phyloP scores from a whole-genome alignment of 2,113 vertebrate genomes.

The Nannobrachium achirus region DNA sequence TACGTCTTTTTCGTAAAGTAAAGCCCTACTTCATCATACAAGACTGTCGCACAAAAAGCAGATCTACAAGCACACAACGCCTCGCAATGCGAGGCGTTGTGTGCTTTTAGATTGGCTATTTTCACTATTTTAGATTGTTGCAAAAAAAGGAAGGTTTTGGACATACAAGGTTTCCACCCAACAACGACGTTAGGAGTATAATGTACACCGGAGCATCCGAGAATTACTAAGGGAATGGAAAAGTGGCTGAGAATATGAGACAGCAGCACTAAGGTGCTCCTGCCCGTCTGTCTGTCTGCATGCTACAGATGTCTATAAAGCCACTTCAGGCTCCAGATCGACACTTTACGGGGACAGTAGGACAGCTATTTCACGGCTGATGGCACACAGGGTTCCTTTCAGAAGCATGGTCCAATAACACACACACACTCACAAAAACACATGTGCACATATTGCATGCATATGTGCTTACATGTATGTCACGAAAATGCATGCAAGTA shows the following conservation, averaged over 20 bases:
- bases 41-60: no score
- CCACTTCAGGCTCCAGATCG: conserved; percentile 28
- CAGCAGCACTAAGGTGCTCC: background rate
- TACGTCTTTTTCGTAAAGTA: no score
- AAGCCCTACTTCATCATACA: no score
- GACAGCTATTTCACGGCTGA: conserved; percentile 26
- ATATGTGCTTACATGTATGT: background rate
- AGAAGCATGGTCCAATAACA: conserved; percentile 1
- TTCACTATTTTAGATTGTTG: no score
- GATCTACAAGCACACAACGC: no score
- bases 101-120: no score
- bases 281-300: background rate
- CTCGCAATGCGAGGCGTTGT: no score
- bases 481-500: background rate
- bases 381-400: conserved; percentile 18
- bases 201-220: background rate
- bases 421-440: background rate
- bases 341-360: conserved; percentile 26
- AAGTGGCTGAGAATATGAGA: background rate
- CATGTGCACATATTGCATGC: background rate
- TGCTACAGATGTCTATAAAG: conserved; percentile 47
- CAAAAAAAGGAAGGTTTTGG: no score
- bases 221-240: background rate
- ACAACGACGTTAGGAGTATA: no score
- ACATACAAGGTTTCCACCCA: no score